Conservation (phyloP, 2,797 vertebrate genomes). For the Chelidonichthys spinosus region DNA sequence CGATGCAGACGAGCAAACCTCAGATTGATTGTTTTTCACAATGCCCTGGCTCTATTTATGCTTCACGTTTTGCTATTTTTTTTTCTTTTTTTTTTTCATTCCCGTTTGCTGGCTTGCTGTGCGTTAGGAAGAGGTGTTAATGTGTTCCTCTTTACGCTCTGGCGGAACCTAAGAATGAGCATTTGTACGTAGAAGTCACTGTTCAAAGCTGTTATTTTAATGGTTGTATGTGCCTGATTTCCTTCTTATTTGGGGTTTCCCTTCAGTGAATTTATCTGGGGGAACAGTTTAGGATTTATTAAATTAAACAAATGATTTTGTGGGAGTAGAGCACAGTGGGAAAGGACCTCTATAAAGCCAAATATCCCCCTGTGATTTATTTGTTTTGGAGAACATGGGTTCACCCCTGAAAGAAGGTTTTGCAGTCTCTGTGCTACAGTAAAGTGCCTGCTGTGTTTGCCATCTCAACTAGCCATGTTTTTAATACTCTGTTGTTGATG, state of each 20-base stretch:
- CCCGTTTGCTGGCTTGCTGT: too few species aligned
- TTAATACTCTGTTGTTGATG: neutral
- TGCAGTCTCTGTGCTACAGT: neutral
- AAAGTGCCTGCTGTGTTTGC: neutral
- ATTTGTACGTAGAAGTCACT: conserved; percentile 57
- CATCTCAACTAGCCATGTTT: neutral
- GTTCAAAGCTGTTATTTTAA: conserved; percentile 51
- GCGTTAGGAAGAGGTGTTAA: neutral
- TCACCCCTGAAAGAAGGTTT: conserved; percentile 1
- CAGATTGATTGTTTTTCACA: too few species aligned
- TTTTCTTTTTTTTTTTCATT: too few species aligned
- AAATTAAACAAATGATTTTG: conserved; percentile 23
- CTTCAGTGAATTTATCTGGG: conserved; percentile 24
- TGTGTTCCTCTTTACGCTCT: conserved; percentile 34
- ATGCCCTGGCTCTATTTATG: too few species aligned
- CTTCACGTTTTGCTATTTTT: too few species aligned
- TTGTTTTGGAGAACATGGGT: conserved; percentile 6
- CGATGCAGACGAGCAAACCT: too few species aligned
- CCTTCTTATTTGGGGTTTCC: conserved; percentile 25
- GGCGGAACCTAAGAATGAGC: conserved; percentile 37
- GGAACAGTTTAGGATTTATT: neutral
- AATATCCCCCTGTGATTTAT: conserved; percentile 24
- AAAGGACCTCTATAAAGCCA: conserved; percentile 39
- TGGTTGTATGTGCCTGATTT: conserved; percentile 40
- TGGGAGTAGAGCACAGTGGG: conserved; percentile 22